Base-by-base conservation (phyloP, 2,797 vertebrate genomes). In the Dendrocincla fuliginosa region DNA sequence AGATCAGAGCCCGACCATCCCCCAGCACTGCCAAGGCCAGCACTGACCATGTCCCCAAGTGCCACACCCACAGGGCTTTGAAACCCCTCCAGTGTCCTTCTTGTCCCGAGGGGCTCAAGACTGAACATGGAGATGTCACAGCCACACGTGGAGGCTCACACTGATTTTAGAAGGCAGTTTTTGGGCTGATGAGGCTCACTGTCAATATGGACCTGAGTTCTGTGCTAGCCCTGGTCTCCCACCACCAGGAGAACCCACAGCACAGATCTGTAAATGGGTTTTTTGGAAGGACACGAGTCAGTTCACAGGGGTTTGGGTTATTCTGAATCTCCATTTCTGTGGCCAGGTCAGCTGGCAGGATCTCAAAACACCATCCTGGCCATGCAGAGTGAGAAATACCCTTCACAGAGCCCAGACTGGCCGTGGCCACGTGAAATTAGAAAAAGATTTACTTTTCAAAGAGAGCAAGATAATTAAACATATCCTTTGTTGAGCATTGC, bases 391-490 rank as follows among this genome's bases (percentile, higher is more conserved):
- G 35, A 60, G 25, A 80, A 93, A 47, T 37, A 79, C 37, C 57
- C 10, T 60, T 70, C 75, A 70, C 60, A 28, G 8, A 46, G 71
- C 23, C 59, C 50, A 69, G 52, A 18, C 64, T n/a, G 25, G 42
- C 28, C 64, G 11, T 25, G 60, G 74, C 41, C 59, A 70, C 18
- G 28, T 30, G 56, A 92, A 92, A 83, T 49, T 44, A 6, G 55
- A 41, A 37, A 16, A 16, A 49, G 0, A 78, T 17, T 67, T 35
- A 37, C 28, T 79, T 83, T 87, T 41, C 50, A 86, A 69, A 78
- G 64, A 18, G 49, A 25, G 73, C 60, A 65, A 85, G 39, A 49
- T 55, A 83, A 77, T 81, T 32, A 71, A 91, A 90, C 82, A 77
- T 74, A 67, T 59, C 5, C 84, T 60, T 80, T 39, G 8, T 56